Evolutionary conservation across 2,888 invertebrate genomes (phyloP).

Genomic region (Aromia moschata): DNA sequence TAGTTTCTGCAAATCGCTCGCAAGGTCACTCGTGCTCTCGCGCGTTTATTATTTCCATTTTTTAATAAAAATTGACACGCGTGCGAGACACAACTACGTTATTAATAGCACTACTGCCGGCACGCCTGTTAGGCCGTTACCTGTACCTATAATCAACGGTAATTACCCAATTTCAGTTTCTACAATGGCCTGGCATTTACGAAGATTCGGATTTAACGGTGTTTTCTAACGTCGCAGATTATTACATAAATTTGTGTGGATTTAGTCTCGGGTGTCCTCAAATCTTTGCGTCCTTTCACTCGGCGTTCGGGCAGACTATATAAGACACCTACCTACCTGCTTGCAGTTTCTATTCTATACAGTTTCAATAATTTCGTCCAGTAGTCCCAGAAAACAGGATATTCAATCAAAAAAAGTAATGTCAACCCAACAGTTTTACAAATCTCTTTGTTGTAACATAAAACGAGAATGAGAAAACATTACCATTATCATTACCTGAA

Average conservation of each 20-base stretch:
- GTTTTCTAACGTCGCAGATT: not conserved
- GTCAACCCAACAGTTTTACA: too few species aligned
- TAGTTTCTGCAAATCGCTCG: not conserved
- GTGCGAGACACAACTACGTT: too few species aligned
- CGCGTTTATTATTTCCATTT: not conserved
- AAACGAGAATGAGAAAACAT: too few species aligned
- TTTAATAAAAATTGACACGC: not conserved
- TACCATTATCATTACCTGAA: too few species aligned
- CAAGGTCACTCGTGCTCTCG: not conserved
- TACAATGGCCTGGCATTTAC: not conserved
- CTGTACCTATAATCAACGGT: not conserved
- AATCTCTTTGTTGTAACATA: too few species aligned
- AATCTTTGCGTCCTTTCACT: conserved; percentile 7
- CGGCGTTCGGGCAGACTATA: too few species aligned
- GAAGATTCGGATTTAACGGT: not conserved
- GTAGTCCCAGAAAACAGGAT: too few species aligned
- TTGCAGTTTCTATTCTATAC: conserved; percentile 5
- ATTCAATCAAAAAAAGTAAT: too few species aligned
- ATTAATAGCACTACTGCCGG: not conserved
- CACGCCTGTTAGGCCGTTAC: not conserved
- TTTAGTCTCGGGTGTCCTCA: not conserved
- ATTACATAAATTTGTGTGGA: not conserved
- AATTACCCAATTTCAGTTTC: not conserved
- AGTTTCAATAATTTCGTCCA: not conserved
- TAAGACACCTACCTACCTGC: conserved; percentile 1